Base-by-base conservation (phyloP, 2,888 invertebrate genomes). In the Bruchidius siliquastri region DNA sequence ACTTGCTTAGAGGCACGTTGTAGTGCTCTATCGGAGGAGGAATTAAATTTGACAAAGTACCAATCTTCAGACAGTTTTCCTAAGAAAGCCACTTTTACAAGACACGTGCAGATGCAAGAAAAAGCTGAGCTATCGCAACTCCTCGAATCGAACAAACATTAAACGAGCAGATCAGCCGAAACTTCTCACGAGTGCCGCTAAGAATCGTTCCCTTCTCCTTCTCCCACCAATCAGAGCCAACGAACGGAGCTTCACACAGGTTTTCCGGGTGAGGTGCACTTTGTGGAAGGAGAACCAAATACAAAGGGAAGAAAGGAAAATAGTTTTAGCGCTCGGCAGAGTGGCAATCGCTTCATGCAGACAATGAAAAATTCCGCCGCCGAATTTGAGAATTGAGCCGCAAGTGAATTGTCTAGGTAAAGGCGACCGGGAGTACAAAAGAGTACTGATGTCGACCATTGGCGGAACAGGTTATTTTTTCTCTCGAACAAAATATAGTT, bases 331-430 rank as follows among this genome's bases (percentile, higher is more conserved):
- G 49, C 49, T 49, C 49, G 49, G 68, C 21, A 68, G 68, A 68
- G 21, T 68, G 21, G 68, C 68, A 68, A 68, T 68, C 68, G 68
- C 68, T 68, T 68, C 68, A 68, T 49, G 49, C 68, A 68, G 68
- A 68, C 68, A 68, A 68, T 68, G 68, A 68, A 68, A 68, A 68
- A 68, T 68, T 68, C 68, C 68, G 21, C 22, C 68, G 8, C 21
- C 68, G 68, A 21, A 68, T 21, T 68, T 68, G 20, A 68, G 68
- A 68, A 68, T 68, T 68, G 68, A 68, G 18, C 22, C 68, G 68
- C 68, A 68, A 68, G 68, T 68, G 68, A 22, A 68, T 68, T 68
- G 21, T 22, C 68, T 68, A 68, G 49, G 49, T 49, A 49, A 49
- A 49, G 49, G 49, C 49, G 6, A 13, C 10, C 49, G 49, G 49